Base-by-base conservation (phyloP, 2,888 invertebrate genomes). In the Cephonodes hylas region DNA sequence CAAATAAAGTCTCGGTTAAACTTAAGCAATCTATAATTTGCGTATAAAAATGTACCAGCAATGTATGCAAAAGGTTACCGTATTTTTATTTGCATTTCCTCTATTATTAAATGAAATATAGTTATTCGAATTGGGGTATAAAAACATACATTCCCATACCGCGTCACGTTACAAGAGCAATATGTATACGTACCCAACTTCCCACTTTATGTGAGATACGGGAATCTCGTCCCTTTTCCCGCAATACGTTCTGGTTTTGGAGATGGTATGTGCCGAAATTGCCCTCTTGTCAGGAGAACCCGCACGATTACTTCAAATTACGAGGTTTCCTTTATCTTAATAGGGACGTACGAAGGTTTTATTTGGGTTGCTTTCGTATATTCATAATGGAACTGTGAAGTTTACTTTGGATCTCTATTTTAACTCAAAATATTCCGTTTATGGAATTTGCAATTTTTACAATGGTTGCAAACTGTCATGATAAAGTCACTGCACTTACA, bases 181-280 rank as follows among this genome's bases (percentile, higher is more conserved):
- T n/a, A n/a, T n/a, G 15, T 15, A 25, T 15, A 18, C 18, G 8
- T 18, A 53, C 10, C 27, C 18, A 18, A 31, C 31, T 53, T 31
- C 15, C 1, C 15, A 48, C 48, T 7, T 48, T 6, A 10, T 8
- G n/a, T 18, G 53, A 53, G 25, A 15, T 31, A 18, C 15, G n/a
- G 53, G 27, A 31, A 53, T 53, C 46, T 25, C 23, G 53, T 8
- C 53, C 27, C 31, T 53, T 53, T 31, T 53, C 18, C 18, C 31
- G 53, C 53, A 53, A 53, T 53, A 53, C 53, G 27, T 53, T 31
- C 53, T 53, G 53, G 27, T 31, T 53, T 48, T 8, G 3, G 53
- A 27, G 27, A 31, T 31, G 18, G 8, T 53, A 18, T 8, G 27
- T 25, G 53, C 18, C 8, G 27, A 53, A 53, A 53, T 53, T 53